phyloP scores from a whole-genome alignment of 2,888 invertebrate species.

The Cryptophagus acutangulus region DNA sequence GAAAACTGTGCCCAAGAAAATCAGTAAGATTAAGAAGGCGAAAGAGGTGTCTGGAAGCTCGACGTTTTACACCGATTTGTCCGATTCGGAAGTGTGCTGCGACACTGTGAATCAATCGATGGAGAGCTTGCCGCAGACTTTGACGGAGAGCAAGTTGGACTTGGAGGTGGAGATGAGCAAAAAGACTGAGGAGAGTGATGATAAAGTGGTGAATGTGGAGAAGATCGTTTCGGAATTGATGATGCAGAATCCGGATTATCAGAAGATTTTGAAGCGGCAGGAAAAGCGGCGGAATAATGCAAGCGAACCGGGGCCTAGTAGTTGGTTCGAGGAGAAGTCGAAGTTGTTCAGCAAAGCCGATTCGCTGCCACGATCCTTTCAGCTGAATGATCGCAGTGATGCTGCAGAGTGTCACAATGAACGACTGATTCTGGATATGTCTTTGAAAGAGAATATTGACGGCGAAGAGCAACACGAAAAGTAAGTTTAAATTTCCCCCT shows the following conservation, averaged over 20 bases:
- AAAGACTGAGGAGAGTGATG: conserved; percentile 43
- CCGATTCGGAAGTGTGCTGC: conserved; percentile 57
- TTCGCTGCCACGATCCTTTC: conserved; percentile 73
- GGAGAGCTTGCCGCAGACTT: conserved; percentile 50
- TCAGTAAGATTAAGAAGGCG: conserved; percentile 65
- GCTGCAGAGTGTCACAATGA: conserved; percentile 43
- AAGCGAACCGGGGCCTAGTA: conserved; percentile 54
- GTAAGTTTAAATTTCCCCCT: conserved; percentile 29
- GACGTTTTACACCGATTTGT: conserved; percentile 64
- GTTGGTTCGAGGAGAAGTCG: conserved; percentile 63
- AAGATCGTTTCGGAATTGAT: conserved; percentile 77
- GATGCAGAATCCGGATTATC: conserved; percentile 78
- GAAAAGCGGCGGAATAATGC: conserved; percentile 55
- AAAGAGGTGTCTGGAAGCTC: conserved; percentile 55
- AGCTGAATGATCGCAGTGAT: conserved; percentile 55
- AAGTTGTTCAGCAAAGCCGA: conserved; percentile 71
- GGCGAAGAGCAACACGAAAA: conserved; percentile 39
- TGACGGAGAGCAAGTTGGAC: conserved; percentile 33
- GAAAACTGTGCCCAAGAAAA: conserved; percentile 66
- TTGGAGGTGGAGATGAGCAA: conserved; percentile 48
- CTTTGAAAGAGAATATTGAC: conserved; percentile 33
- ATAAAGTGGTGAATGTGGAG: conserved; percentile 56
- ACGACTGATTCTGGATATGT: conserved; percentile 28
- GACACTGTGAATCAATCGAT: conserved; percentile 52
- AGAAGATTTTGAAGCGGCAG: conserved; percentile 62